A percentile compares a stretch with the other conserved stretches of the same genome.
Evolutionary conservation across 37 sponge, comb jelly and placozoan genomes (phyloP).

Genomic region (Chondrosia reniformis): DNA sequence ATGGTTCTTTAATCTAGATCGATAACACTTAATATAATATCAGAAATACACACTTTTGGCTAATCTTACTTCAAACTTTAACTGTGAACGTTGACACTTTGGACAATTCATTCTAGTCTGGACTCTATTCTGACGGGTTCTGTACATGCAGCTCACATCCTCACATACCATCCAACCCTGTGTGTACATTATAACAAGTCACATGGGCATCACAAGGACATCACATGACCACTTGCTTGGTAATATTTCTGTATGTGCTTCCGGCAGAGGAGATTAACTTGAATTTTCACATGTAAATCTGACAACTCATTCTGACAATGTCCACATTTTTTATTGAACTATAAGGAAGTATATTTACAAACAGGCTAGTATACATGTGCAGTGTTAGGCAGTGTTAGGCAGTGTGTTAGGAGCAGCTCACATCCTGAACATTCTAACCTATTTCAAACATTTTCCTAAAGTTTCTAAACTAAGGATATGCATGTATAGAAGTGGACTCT

Average conservation of each 20-base stretch:
- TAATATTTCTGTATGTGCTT: conserved; percentile 36
- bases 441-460: not conserved
- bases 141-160: not conserved
- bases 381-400: no score
- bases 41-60: not conserved
- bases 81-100: conserved; percentile 31
- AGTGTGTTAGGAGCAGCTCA: not conserved
- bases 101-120: conserved; percentile 46
- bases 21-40: no score
- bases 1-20: not conserved
- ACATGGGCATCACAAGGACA: not conserved
- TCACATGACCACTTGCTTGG: conserved; percentile 6
- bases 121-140: not conserved
- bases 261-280: not conserved
- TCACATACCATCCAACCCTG: not conserved
- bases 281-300: not conserved
- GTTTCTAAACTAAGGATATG: not conserved
- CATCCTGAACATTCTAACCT: not conserved
- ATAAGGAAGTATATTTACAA: not conserved
- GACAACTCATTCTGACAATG: not conserved
- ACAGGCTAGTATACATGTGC: no score
- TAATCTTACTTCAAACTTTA: conserved; percentile 45
- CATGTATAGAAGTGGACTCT: not conserved
- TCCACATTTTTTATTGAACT: not conserved
- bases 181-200: not conserved